Base-by-base conservation (phyloP, 1,140 invertebrate genomes). In the Oryctes rhinoceros region DNA sequence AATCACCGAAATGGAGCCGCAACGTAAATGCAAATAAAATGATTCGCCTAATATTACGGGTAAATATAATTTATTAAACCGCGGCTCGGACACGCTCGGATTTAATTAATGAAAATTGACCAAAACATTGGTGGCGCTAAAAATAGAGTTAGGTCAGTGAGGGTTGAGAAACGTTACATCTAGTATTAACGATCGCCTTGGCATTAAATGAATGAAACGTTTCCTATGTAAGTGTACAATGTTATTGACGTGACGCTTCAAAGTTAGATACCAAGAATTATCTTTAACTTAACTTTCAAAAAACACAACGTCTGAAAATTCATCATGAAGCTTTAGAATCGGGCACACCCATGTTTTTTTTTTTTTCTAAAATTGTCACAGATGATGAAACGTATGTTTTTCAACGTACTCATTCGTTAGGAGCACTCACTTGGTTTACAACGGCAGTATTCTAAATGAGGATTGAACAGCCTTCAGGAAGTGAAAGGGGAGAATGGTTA, bases 1-100 rank as follows among this genome's bases (percentile, higher is more conserved):
- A 53, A n/a, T 53, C 13, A 53, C n/a, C n/a, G 13, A 53, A 59
- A 59, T 59, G 53, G n/a, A 18, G 18, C 13, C 3, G 49, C 13
- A 6, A 18, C 6, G 18, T 6, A n/a, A 18, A 59, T 3, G 18
- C 5, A 59, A 18, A 59, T 59, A 59, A 59, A 18, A 7, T 6
- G 2, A 18, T 18, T n/a, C 53, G 3, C 18, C 6, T 59, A 59
- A 59, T 59, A 59, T 59, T 59, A 59, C 15, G 13, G 37, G 65
- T 35, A 71, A 18, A 30, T 24, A 15, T 71, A 30, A 71, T 71
- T 71, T 71, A 71, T 71, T 71, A 71, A 30, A 71, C 24, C 6
- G 24, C 20, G 15, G 65, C n/a, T n/a, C 35, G 11, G 37, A 71
- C 65, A 59, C 53, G 53, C 18, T 59, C 53, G 15, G 65, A 37